phyloP scores from a whole-genome alignment of 2,113 vertebrate species.

The Ivindomyrus marchei region DNA sequence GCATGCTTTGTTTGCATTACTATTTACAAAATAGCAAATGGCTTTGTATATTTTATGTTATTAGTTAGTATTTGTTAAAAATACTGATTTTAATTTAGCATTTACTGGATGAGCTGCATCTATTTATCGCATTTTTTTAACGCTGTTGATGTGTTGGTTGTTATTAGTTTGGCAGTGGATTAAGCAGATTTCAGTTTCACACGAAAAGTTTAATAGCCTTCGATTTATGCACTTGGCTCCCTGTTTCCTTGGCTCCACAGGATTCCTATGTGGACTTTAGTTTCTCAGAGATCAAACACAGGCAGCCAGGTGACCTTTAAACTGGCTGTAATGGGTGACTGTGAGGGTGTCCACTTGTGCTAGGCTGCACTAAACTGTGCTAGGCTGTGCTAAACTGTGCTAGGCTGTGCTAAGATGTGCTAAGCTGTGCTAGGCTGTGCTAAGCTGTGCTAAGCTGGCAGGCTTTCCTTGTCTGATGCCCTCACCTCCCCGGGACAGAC shows the following conservation, averaged over 20 bases:
- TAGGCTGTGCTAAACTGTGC: too few species aligned
- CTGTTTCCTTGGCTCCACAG: background rate
- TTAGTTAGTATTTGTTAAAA: background rate
- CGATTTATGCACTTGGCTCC: background rate
- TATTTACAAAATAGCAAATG: background rate
- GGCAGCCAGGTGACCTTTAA: background rate
- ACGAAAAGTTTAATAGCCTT: background rate
- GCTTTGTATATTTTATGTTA: background rate
- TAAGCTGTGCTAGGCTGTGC: too few species aligned
- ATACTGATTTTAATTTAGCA: background rate
- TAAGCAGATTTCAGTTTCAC: background rate
- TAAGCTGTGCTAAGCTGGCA: background rate
- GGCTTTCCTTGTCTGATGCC: too few species aligned
- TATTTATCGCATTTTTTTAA: background rate
- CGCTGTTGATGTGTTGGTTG: background rate
- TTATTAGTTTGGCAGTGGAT: background rate
- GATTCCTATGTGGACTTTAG: background rate
- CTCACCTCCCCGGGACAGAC: background rate
- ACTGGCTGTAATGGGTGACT: background rate
- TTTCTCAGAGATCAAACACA: background rate
- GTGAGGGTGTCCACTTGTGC: background rate
- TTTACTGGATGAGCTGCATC: background rate
- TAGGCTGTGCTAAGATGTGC: too few species aligned
- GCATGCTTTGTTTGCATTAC: background rate
- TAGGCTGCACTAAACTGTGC: background rate